Evolutionary conservation across 2,888 invertebrate species (phyloP).

Genomic region (Amblyjoppa fuscipennis): DNA sequence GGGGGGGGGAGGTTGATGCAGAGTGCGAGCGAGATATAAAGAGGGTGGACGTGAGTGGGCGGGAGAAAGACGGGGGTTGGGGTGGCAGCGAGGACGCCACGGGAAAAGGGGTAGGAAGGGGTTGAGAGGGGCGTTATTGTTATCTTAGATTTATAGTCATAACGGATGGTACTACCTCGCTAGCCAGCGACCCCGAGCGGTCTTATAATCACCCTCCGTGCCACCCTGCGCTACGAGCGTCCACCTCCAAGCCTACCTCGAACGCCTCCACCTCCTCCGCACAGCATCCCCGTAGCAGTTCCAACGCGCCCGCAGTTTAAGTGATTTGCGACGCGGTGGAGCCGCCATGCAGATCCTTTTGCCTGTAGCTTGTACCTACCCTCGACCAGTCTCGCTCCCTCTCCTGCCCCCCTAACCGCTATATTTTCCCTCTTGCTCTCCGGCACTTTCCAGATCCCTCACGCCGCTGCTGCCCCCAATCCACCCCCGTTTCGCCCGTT

Average conservation of each 20-base stretch:
- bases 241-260: slow-evolving; percentile 73
- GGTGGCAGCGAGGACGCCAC: slow-evolving; percentile 63
- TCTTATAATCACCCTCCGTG: slow-evolving; percentile 85
- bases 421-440: slow-evolving; percentile 58
- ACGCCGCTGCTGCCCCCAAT: slow-evolving; percentile 52
- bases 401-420: slow-evolving; percentile 44
- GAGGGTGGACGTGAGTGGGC: slow-evolving; percentile 24
- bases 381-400: slow-evolving; percentile 63
- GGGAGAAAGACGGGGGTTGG: slow-evolving; percentile 45
- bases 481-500: slow-evolving; percentile 36
- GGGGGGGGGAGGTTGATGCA: slow-evolving; percentile 14
- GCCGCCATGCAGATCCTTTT: slow-evolving; percentile 85
- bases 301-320: slow-evolving; percentile 84
- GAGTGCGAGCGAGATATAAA: slow-evolving; percentile 55
- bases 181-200: slow-evolving; percentile 85
- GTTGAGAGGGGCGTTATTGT: slow-evolving; percentile 84
- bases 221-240: slow-evolving; percentile 73
- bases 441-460: slow-evolving; percentile 60
- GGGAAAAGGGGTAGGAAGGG: slow-evolving; percentile 72
- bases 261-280: slow-evolving; percentile 73
- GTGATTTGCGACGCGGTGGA: slow-evolving; percentile 85
- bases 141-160: slow-evolving; percentile 85
- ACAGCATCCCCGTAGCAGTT: slow-evolving; percentile 77
- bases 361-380: slow-evolving; percentile 78
- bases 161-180: slow-evolving; percentile 85